Base-by-base conservation (phyloP, 2,797 vertebrate species). In the Phylloscopus collybita region DNA sequence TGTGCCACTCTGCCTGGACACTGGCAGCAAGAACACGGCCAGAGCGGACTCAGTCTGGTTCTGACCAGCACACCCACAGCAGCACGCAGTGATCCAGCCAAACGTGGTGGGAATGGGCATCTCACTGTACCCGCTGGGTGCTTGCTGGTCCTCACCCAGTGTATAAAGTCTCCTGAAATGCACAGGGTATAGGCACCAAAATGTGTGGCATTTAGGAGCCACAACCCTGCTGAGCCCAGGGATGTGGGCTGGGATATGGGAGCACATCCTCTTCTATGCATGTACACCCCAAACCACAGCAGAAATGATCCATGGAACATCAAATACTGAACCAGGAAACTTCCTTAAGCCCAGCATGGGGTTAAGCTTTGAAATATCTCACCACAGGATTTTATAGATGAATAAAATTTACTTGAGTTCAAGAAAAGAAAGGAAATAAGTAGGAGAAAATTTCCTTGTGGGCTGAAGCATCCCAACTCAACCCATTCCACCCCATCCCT, bases 381-480 rank as follows among this genome's bases (percentile, higher is more conserved):
- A 38, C 36, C 36, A 38, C 36, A 38, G 36, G 36, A 38, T 38
- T 38, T 38, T 38, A 38, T n/a, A 97, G 90, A 94, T 90, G 73
- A 90, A 80, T 70, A 86, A 90, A 75, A 92, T 81, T 74, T 83
- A 44, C 82, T 88, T 2, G 73, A 95, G 73, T 70, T 86, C 54
- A 60, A 84, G 70, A 86, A 80, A 74, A 76, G 82, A 94, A 81
- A 95, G 93, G 96, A 95, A 95, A 90, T 84, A 94, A 95, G 96
- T 88, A 62, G 88, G 80, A 93, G 83, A 90, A 84, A 84, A 91
- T 36, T 86, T 95, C 83, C 86, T 26, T 0, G 5, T 59, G 90
- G 88, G 40, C 45, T 91, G 81, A 87, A n/a, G 56, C 64, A 85
- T 88, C 88, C 47, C 34, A 71, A 2, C 38, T 74, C 60, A 34